Evolutionary conservation across 2,797 vertebrate species (phyloP), one percentile per base, ranked within the genome.

Genomic region (Natrix natrix): DNA sequence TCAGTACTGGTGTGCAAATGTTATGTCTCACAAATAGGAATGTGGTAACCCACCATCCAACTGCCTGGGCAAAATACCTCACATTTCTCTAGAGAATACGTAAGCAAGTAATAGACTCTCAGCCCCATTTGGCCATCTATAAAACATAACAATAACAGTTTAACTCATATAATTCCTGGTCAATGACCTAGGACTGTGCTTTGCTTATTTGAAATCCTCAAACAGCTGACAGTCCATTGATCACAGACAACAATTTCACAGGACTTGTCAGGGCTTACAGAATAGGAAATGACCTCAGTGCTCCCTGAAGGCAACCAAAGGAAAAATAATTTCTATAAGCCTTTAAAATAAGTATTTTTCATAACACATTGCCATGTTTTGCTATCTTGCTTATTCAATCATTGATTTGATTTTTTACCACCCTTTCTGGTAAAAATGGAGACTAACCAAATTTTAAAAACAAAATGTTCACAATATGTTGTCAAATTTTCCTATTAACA

Each of bases 321-420:
- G 26, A 95, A 95, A 90, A 16, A 52, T 54, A n/a, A 2, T 83
- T 92, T 96, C 43, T 32, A 48, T 83, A 91, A 89, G 93, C 94
- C 91, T 86, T 69, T 91, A 94, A 96, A 91, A 69, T 54, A 92
- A 87, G 87, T n/a, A 48, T 59, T 94, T 94, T 1, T 28, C 61
- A 89, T 93, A 94, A 93, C 93, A 89, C 13, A 66, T 92, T 94
- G 63, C 89, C 57, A 66, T 92, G 92, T 26, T 56, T 93, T 93
- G 94, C 59, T 92, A 26, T 88, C 52, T 88, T 90, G 16, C 88
- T 91, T 63, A 83, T 83, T 48, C 48, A 48, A 83, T 83, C 4
- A 22, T 48, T 22, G 37, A 24, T 43, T 83, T 83, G 43, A 48
- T 83, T 83, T 83, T 83, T 83, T 83, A 83, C 43, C 20, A 48